Evolutionary conservation across 2,797 vertebrate species (phyloP), one percentile per base, ranked within the genome.

Genomic region (Spea hammondii): DNA sequence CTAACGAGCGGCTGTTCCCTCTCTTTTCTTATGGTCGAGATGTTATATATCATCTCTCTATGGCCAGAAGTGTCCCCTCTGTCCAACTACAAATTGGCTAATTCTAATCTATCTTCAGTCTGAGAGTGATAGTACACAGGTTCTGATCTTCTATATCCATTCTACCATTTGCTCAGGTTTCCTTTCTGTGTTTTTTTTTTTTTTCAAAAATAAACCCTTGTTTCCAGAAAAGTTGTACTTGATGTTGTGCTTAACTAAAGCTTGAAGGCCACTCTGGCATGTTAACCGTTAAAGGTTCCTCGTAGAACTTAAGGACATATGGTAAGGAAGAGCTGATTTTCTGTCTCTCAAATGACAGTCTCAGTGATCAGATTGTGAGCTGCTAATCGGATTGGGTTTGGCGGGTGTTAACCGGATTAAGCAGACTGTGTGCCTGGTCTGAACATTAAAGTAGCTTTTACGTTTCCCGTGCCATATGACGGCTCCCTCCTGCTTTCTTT

Each of bases 391-490:
- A 88, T 90, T 86, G 86, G 32, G 75, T 57, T 82, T 82, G 13
- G 77, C 85, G 83, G 84, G 89, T 5, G 78, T 70, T 89, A 91
- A 93, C 83, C 8, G 83, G 90, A 92, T 91, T 89, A 89, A 82
- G 72, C 83, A 72, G 84, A 83, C 84, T 74, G 84, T 85, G 80
- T 86, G 72, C 79, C 78, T 75, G 70, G 83, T 78, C 47, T 2
- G 7, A 0, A 4, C 68, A 65, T 82, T 74, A 83, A 76, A 85
- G 82, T 53, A 77, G 83, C 84, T 71, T 80, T 86, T 85, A 79
- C 57, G 77, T 3, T 0, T 65, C 82, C 54, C 3, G 0, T 5
- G 55, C 67, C 57, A 4, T 0, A 54, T 14, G 77, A 49, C 53
- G 68, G 73, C 64, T 60, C 65, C 46, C 64, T 64, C 68, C 75